Evolutionary conservation across 2,113 vertebrate species (phyloP).

Genomic region (Ceyx cyanopectus): DNA sequence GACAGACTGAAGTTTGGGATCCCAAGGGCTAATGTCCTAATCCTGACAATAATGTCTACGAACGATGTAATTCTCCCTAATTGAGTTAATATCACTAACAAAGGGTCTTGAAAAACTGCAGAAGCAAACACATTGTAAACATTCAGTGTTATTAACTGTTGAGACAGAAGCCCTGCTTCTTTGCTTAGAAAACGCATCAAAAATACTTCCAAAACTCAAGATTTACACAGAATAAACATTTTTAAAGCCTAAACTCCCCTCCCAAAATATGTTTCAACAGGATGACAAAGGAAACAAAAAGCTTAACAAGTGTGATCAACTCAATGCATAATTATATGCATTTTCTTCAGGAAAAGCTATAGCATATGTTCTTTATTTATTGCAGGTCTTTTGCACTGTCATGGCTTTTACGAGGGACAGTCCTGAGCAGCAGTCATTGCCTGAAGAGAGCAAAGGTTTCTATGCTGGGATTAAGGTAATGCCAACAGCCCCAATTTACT

Average conservation of each 20-base stretch:
- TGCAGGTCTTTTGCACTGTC: constrained; percentile 82
- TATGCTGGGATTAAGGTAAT: constrained; percentile 86
- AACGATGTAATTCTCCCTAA: neutral
- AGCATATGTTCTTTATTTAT: constrained; percentile 18
- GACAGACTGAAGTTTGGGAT: neutral
- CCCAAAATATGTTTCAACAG: neutral
- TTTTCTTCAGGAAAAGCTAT: neutral
- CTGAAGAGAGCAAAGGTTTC: constrained; percentile 83
- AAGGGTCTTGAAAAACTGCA: neutral
- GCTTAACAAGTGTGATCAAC: neutral
- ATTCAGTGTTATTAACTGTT: neutral
- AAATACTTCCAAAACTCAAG: neutral
- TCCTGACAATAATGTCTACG: neutral
- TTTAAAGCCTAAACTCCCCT: neutral
- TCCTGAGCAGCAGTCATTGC: constrained; percentile 70
- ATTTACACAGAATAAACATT: neutral
- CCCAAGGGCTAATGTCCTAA: neutral
- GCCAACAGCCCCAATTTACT: neutral
- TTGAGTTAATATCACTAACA: neutral
- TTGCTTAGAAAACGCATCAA: neutral
- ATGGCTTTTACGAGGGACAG: constrained; percentile 73
- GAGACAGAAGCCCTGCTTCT: neutral
- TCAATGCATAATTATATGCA: neutral
- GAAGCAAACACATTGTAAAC: neutral
- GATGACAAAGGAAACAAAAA: neutral